These are phyloP conservation scores for Jacana jacana DNA, from an alignment of 2,113 vertebrate species.

Conservation along the genomic window DNA sequence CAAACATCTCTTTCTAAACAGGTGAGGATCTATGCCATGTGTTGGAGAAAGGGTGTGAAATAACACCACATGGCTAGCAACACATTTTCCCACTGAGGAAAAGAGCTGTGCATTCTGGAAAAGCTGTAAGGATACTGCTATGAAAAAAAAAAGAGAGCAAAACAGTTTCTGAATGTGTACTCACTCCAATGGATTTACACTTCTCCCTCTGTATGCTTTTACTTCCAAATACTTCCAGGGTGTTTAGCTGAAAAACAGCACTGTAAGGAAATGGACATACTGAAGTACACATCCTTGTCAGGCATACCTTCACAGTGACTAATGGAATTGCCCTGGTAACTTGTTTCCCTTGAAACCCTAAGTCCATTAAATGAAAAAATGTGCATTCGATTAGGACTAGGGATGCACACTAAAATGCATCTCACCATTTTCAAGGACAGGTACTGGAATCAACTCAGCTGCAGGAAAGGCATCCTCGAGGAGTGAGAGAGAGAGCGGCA, in stretches of 20 bases:
- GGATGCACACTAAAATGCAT: neutral
- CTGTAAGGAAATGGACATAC: neutral
- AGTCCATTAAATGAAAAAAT: neutral
- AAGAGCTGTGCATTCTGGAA: neutral
- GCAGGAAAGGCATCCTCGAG: neutral
- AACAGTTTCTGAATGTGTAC: neutral
- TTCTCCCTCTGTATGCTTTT: neutral
- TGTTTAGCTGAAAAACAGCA: neutral
- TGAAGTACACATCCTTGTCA: neutral
- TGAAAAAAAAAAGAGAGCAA: neutral
- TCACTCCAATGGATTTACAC: neutral
- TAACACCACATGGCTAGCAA: neutral
- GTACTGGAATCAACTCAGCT: neutral
- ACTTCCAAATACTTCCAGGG: neutral
- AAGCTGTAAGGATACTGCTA: neutral
- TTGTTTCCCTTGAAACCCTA: neutral
- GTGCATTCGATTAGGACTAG: neutral
- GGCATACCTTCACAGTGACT: neutral
- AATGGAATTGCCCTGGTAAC: neutral
- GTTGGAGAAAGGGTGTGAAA: constrained; percentile 36
- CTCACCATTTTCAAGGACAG: neutral
- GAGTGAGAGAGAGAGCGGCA: neutral
- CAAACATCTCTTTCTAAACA: neutral
- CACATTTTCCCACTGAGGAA: neutral
- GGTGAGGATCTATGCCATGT: constrained; percentile 44